Conservation (phyloP, 2,797 vertebrate species). For the Tadarida brasiliensis region DNA sequence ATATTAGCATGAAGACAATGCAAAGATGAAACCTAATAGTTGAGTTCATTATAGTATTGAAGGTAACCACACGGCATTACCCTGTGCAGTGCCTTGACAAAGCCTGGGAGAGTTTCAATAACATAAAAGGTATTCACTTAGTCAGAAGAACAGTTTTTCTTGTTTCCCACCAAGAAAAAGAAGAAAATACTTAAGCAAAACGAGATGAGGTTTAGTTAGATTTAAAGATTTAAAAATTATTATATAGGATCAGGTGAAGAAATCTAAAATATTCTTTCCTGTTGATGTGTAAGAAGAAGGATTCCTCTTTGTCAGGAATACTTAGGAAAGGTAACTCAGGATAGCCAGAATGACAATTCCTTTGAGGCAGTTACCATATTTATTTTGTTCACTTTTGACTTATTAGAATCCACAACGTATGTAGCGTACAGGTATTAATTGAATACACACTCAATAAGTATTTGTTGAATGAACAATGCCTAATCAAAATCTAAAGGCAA, state of each 20-base stretch:
- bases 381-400: slow-evolving; percentile 41
- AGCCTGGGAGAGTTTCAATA: slow-evolving; percentile 43
- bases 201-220: slow-evolving; percentile 50
- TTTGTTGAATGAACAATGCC: slow-evolving; percentile 45
- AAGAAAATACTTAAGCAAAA: slow-evolving; percentile 53
- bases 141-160: slow-evolving; percentile 56
- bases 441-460: slow-evolving; percentile 24
- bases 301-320: not conserved
- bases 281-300: not conserved
- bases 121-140: slow-evolving; percentile 60
- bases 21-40: slow-evolving; percentile 43
- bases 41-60: slow-evolving; percentile 25
- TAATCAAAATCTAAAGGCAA: slow-evolving; percentile 57
- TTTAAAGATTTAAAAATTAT: slow-evolving; percentile 64
- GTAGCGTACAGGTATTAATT: not conserved
- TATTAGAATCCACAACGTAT: not conserved
- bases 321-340: not conserved
- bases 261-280: slow-evolving; percentile 39
- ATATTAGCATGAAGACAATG: slow-evolving; percentile 29
- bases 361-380: not conserved
- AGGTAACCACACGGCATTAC: not conserved
- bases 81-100: not conserved
- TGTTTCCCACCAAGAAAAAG: not conserved
- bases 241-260: slow-evolving; percentile 36
- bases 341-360: not conserved